These are phyloP conservation scores for Myiotriccus ornatus DNA, from an alignment of 2,797 vertebrate species.

Conservation along the genomic window DNA sequence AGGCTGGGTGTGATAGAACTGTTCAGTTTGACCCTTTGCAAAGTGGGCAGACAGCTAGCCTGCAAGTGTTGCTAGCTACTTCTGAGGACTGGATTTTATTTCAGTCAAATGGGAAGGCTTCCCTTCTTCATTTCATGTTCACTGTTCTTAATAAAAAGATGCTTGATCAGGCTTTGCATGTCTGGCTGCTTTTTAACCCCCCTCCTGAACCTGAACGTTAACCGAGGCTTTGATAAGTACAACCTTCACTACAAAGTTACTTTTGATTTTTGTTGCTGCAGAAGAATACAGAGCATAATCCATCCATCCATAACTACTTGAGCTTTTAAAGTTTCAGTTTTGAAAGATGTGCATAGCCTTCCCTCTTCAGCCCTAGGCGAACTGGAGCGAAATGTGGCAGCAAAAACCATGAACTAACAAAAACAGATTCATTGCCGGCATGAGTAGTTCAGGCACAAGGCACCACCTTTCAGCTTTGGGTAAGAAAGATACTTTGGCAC, in stretches of 20 bases:
- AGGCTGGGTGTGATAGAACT: not conserved
- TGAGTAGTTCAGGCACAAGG: not conserved
- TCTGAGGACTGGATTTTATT: not conserved
- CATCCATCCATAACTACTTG: not conserved
- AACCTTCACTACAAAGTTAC: not conserved
- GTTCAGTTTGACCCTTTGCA: not conserved
- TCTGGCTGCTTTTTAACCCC: not conserved
- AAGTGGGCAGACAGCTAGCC: not conserved
- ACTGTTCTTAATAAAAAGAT: slow-evolving; percentile 39
- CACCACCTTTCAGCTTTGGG: not conserved
- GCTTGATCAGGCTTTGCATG: slow-evolving; percentile 3
- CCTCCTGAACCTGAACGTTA: rapidly evolving
- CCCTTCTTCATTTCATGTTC: not conserved
- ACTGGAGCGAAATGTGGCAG: not conserved
- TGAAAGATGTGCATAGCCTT: not conserved
- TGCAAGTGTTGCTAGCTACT: not conserved
- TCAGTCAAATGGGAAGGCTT: not conserved
- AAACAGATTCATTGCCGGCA: not conserved
- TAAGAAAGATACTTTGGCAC: not conserved
- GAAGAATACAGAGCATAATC: not conserved
- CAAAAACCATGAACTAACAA: not conserved
- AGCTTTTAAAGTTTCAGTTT: not conserved
- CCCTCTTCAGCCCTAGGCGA: not conserved
- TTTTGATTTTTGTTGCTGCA: not conserved
- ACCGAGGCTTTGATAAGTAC: not conserved